phyloP scores from a whole-genome alignment of 2,888 invertebrate genomes.

The Nomada goodeniana region DNA sequence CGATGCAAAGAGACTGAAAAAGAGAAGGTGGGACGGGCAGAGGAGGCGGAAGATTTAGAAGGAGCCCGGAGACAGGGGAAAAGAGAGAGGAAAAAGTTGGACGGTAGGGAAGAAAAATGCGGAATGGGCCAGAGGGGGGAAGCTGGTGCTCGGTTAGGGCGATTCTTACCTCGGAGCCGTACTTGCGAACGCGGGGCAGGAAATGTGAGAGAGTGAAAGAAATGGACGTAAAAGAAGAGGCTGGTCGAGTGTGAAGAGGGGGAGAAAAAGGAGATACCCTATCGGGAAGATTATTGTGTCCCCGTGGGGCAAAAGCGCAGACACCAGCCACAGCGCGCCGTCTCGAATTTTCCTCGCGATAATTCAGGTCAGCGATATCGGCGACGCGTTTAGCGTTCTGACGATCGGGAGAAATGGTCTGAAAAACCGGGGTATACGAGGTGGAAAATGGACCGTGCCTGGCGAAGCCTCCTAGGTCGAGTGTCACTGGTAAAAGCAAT shows the following conservation, averaged over 20 bases:
- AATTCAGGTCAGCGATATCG: slow-evolving; percentile 58
- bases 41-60: slow-evolving; percentile 33
- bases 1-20: slow-evolving; percentile 55
- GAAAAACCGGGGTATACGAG: background rate
- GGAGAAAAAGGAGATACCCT: slow-evolving; percentile 32
- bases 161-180: slow-evolving; percentile 21
- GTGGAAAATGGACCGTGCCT: slow-evolving; percentile 7
- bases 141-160: slow-evolving; percentile 28
- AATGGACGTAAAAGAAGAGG: slow-evolving; percentile 28
- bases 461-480: background rate
- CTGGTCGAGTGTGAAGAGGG: slow-evolving; percentile 18
- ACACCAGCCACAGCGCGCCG: slow-evolving; percentile 19
- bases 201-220: slow-evolving; percentile 16
- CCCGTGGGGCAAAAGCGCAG: slow-evolving; percentile 9
- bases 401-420: slow-evolving; percentile 15
- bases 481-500: background rate
- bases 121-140: slow-evolving; percentile 12
- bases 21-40: background rate
- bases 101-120: background rate
- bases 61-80: slow-evolving; percentile 11
- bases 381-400: slow-evolving; percentile 24
- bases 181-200: slow-evolving; percentile 9
- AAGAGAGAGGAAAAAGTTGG: background rate
- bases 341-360: slow-evolving; percentile 58
- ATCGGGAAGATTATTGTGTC: slow-evolving; percentile 64